Evolutionary conservation across 2,113 vertebrate species (phyloP).

Genomic region (Camelus dromedarius): DNA sequence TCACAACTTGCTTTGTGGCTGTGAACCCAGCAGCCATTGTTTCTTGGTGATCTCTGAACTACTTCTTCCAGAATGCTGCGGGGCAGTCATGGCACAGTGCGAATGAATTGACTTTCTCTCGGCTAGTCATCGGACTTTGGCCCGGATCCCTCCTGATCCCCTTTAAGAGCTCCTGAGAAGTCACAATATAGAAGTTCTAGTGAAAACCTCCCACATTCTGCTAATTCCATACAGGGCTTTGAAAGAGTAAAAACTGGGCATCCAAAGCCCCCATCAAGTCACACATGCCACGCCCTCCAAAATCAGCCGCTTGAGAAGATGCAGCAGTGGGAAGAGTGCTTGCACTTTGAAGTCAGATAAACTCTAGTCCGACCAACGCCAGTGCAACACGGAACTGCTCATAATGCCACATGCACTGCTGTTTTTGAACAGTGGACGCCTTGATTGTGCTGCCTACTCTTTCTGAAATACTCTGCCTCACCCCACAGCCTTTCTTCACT

Average conservation of each 20-base stretch:
- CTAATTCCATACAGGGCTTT: not conserved
- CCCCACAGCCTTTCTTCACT: not conserved
- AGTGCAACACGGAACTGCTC: not conserved
- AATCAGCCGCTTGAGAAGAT: not conserved
- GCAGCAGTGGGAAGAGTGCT: not conserved
- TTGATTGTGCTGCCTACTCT: not conserved
- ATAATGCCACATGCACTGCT: not conserved
- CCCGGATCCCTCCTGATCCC: not conserved
- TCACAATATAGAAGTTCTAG: not conserved
- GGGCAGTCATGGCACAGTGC: not conserved
- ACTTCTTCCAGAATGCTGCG: not conserved
- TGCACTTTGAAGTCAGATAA: not conserved
- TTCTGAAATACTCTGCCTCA: not conserved
- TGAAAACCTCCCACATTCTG: not conserved
- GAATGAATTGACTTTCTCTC: not conserved
- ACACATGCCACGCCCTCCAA: not conserved
- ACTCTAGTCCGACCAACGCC: not conserved
- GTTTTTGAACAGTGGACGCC: not conserved
- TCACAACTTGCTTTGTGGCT: not conserved
- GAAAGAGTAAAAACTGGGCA: not conserved
- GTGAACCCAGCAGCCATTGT: not conserved
- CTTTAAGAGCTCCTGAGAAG: not conserved
- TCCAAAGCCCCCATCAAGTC: no score
- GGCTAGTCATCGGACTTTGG: not conserved
- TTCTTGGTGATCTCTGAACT: constrained; percentile 55